Base-by-base conservation (phyloP, 2,113 vertebrate genomes). In the Aptenodytes patagonicus region DNA sequence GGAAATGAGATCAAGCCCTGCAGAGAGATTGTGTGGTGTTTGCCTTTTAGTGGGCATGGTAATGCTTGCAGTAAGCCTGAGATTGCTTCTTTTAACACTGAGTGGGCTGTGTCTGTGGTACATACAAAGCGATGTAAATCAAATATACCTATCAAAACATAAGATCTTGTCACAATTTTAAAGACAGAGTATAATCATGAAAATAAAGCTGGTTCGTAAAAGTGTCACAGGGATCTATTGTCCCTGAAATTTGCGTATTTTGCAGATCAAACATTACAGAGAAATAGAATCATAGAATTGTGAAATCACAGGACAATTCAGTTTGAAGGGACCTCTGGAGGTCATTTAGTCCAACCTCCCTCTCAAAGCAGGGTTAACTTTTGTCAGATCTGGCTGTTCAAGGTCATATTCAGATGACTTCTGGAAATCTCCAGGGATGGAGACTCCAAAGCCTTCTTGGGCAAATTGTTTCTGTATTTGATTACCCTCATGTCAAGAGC, bases 71-170 rank as follows among this genome's bases (percentile, higher is more conserved):
- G 18, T n/a, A 82, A 61, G 4, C 17, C 40, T 54, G 46, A 69
- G 26, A 17, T 8, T 80, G 9, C 20, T 36, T 76, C 57, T 85
- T 81, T 34, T 16, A 57, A 31, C 0, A 0, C 7, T 25, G 34
- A 65, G 10, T 69, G 10, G 18, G 6, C 55, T 86, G 40, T 65
- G 17, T 65, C 10, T 83, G 9, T 40, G 21, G 16, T 57, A 54
- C 3, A 1, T 28, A 40, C 25, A 82, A 85, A 10, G 16, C 28
- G 29, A 76, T 6, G 4, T n/a, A 42, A 91, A 69, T 52, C 57
- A 60, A 92, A 44, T 24, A 17, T 18, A 25, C 11, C 14, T 62
- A 62, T 42, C 38, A 81, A 84, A 81, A 69, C 20, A 60, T 52
- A 70, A 49, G 16, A 51, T 44, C 4, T 70, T 83, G 21, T 38